Conservation (phyloP, 2,888 invertebrate species). For the Leptinotarsa peninsularis region DNA sequence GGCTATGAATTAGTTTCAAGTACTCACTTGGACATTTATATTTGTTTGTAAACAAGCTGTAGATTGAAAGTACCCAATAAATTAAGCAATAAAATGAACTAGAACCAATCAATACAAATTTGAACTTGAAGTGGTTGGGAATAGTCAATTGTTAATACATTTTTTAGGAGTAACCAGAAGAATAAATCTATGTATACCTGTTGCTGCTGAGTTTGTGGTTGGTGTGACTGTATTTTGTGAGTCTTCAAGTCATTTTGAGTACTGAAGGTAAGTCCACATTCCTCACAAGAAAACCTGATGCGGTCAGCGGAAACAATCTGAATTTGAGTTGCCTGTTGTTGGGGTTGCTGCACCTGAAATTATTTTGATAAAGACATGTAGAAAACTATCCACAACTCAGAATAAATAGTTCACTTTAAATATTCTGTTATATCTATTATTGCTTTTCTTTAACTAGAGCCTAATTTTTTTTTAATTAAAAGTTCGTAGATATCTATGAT, state of each 20-base stretch:
- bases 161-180: too few species aligned
- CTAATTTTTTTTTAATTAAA: too few species aligned
- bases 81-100: too few species aligned
- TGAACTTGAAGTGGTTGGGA: background rate
- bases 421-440: too few species aligned
- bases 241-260: constrained; percentile 64
- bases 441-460: too few species aligned
- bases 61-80: background rate
- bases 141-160: too few species aligned
- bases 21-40: too few species aligned
- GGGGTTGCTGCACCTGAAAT: constrained; percentile 60
- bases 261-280: constrained; percentile 64
- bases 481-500: too few species aligned
- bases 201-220: constrained; percentile 63
- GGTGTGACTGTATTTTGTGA: constrained; percentile 67
- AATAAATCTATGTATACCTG: constrained; percentile 42
- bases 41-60: too few species aligned
- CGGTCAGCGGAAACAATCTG: constrained; percentile 72
- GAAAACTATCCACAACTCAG: background rate
- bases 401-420: too few species aligned
- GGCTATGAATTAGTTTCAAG: too few species aligned
- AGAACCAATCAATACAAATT: background rate
- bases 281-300: constrained; percentile 65
- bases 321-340: constrained; percentile 68
- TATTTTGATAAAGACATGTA: constrained; percentile 2